Percentiles rank a stretch among this genome's conserved stretches.
Evolutionary conservation across 2,888 invertebrate species (phyloP).

Genomic region (Hydriomena furcata): DNA sequence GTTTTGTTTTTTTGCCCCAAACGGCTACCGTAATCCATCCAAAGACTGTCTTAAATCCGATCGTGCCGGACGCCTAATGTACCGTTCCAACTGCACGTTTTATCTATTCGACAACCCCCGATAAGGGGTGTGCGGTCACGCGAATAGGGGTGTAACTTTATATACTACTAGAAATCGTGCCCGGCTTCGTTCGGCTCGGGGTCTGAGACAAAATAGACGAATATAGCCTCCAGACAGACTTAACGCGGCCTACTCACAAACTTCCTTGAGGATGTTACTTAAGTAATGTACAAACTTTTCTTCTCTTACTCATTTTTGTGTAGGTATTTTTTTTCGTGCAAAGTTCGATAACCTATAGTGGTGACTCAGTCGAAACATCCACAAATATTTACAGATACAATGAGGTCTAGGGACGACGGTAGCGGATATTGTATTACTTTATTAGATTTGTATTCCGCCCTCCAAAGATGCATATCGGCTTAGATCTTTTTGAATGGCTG

Average conservation of each 20-base stretch:
- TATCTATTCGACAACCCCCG: slow-evolving; percentile 27
- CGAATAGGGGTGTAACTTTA: slow-evolving; percentile 37
- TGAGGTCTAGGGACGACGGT: slow-evolving; percentile 28
- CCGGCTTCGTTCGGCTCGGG: slow-evolving; percentile 1
- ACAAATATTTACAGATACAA: slow-evolving; percentile 41
- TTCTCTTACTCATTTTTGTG: background rate
- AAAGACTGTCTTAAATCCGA: slow-evolving; percentile 29
- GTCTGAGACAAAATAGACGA: background rate
- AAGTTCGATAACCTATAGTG: slow-evolving; percentile 15
- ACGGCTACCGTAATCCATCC: slow-evolving; percentile 20
- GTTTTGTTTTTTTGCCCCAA: too few species aligned
- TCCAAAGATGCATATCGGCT: slow-evolving; percentile 24
- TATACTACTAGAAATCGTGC: slow-evolving; percentile 19
- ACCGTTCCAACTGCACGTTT: slow-evolving; percentile 29
- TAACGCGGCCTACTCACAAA: too few species aligned
- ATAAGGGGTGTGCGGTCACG: slow-evolving; percentile 30
- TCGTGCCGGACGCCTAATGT: slow-evolving; percentile 34
- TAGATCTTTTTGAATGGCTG: slow-evolving; percentile 21
- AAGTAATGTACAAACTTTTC: background rate
- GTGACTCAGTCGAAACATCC: slow-evolving; percentile 51
- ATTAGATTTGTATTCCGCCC: slow-evolving; percentile 30
- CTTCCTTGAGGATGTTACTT: too few species aligned
- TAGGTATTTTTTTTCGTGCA: background rate
- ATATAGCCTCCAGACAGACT: background rate
- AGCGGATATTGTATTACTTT: slow-evolving; percentile 38